Conservation (phyloP, 2,113 vertebrate genomes). For the Willisornis vidua region DNA sequence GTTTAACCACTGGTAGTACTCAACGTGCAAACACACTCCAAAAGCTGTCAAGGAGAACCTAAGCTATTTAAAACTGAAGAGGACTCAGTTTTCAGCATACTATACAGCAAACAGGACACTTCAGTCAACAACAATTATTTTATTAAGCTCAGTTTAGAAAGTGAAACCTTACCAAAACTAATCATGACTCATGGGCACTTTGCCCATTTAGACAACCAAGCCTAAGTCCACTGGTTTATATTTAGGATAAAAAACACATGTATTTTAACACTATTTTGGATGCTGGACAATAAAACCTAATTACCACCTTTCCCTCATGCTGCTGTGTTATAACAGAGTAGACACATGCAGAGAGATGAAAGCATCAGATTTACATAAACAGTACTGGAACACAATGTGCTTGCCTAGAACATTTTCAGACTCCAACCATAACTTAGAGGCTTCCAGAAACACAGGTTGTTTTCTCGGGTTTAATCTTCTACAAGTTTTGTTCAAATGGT, state of each 20-base stretch:
- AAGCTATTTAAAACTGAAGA: background rate
- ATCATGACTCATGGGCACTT: background rate
- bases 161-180: background rate
- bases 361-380: background rate
- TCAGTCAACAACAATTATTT: background rate
- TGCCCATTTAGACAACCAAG: background rate
- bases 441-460: background rate
- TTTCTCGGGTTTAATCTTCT: background rate
- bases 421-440: background rate
- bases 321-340: background rate
- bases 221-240: background rate
- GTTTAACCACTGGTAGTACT: background rate
- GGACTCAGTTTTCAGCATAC: background rate
- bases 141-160: background rate
- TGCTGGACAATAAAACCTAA: background rate
- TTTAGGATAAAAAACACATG: background rate
- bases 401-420: background rate
- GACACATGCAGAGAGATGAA: background rate
- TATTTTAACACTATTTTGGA: background rate
- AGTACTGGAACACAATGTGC: background rate
- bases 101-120: background rate
- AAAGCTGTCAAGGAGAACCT: background rate
- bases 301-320: background rate
- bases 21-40: background rate
- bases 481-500: background rate